phyloP scores from a whole-genome alignment of 2,113 vertebrate species.

The Gnathonemus longibarbis region DNA sequence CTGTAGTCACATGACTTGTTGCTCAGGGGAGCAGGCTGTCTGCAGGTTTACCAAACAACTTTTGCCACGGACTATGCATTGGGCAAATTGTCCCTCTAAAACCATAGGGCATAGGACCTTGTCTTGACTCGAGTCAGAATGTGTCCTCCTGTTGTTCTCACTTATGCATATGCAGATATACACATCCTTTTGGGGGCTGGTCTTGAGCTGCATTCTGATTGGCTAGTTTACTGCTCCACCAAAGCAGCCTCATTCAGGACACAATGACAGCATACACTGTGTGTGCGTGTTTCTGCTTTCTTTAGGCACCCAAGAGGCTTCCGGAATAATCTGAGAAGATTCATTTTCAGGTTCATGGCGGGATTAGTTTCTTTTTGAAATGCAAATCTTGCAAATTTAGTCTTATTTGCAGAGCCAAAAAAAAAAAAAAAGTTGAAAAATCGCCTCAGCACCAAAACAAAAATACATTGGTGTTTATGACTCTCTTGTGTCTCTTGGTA shows the following conservation, averaged over 20 bases:
- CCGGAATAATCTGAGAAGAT: not conserved
- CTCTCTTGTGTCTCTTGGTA: not conserved
- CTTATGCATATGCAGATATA: not conserved
- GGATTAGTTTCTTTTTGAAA: slow-evolving; percentile 12
- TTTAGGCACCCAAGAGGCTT: not conserved
- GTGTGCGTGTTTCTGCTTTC: not conserved
- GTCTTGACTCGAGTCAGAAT: not conserved
- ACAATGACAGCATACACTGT: not conserved
- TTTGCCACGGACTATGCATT: not conserved
- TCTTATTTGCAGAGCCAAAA: not conserved
- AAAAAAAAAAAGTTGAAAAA: not conserved
- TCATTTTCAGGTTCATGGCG: slow-evolving; percentile 2
- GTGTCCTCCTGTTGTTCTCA: not conserved
- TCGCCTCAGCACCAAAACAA: not conserved
- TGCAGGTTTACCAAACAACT: not conserved
- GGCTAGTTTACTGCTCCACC: not conserved
- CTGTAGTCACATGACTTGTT: not conserved
- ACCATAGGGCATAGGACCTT: not conserved
- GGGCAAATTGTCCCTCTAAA: not conserved
- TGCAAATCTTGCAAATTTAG: slow-evolving; percentile 11
- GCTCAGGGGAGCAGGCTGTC: not conserved
- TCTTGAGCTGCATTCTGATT: not conserved
- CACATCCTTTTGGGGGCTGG: not conserved
- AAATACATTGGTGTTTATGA: not conserved
- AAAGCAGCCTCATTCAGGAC: not conserved